These are phyloP conservation scores for Centruroides vittatus DNA, from an alignment of 1,140 invertebrate species.

Conservation along the genomic window DNA sequence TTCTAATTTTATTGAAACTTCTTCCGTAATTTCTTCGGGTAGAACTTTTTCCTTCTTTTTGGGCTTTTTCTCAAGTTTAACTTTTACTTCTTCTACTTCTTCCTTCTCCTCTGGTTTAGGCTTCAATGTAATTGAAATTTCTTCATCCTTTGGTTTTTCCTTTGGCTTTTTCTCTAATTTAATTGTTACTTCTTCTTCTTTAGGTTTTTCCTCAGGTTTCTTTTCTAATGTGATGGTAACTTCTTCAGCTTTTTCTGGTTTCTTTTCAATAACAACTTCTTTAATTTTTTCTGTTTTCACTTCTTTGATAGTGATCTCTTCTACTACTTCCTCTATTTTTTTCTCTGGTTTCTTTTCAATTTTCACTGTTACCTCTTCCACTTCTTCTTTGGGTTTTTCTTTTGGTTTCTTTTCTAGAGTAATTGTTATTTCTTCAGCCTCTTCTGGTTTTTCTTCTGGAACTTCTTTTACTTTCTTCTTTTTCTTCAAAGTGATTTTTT, in stretches of 20 bases:
- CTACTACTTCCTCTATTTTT: slow-evolving; percentile 12
- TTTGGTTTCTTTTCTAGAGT: slow-evolving; percentile 31
- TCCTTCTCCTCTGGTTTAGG: slow-evolving; percentile 13
- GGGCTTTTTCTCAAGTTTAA: not conserved
- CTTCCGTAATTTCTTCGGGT: slow-evolving; percentile 3
- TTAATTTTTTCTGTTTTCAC: slow-evolving; percentile 8
- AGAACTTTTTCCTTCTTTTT: slow-evolving; percentile 13
- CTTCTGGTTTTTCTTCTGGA: not conserved
- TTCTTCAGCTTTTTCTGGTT: slow-evolving; percentile 19
- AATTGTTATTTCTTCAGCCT: slow-evolving; percentile 4
- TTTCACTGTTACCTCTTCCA: slow-evolving; percentile 10
- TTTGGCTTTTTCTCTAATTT: not conserved
- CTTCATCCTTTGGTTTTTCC: slow-evolving; percentile 3
- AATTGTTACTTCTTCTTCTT: not conserved
- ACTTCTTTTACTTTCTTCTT: slow-evolving; percentile 4
- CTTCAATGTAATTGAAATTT: slow-evolving; percentile 11
- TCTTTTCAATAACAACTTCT: slow-evolving; percentile 19
- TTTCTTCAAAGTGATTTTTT: slow-evolving; percentile 1
- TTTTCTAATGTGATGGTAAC: slow-evolving; percentile 15
- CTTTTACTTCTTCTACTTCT: slow-evolving; percentile 2
- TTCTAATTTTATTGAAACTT: slow-evolving; percentile 19
- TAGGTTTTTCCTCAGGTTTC: not conserved
- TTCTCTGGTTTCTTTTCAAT: not conserved
- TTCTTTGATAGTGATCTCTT: slow-evolving; percentile 9
- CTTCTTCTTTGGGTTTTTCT: slow-evolving; percentile 14